phyloP scores from a whole-genome alignment of 2,797 vertebrate genomes.

The Myripristis jacobus region DNA sequence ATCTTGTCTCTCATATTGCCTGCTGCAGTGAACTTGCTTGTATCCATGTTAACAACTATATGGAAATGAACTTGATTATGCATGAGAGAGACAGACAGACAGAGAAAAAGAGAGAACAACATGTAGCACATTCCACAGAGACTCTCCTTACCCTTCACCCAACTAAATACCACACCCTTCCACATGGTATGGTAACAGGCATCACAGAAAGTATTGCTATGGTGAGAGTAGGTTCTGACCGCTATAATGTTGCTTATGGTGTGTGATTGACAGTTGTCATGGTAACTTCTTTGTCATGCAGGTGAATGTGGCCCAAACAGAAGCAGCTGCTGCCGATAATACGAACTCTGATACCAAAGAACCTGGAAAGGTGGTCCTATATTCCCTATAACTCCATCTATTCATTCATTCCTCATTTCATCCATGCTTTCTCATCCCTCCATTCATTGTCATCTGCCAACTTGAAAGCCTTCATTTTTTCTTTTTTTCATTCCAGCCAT shows the following conservation, averaged over 20 bases:
- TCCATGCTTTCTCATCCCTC: constrained; percentile 17
- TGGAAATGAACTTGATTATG: constrained; percentile 15
- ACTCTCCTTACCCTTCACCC: not conserved
- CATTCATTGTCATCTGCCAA: constrained; percentile 25
- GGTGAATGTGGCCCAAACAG: constrained; percentile 59
- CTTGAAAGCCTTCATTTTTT: constrained; percentile 9
- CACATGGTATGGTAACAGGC: constrained; percentile 19
- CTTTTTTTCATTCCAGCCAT: constrained; percentile 1
- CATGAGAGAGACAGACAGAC: constrained; percentile 23
- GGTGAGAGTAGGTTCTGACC: constrained; percentile 18
- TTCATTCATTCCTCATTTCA: constrained; percentile 11
- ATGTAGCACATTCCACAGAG: not conserved
- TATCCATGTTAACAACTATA: not conserved
- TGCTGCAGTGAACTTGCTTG: constrained; percentile 24
- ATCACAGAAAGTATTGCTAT: not conserved
- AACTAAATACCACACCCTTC: not conserved
- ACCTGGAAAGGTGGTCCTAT: constrained; percentile 76
- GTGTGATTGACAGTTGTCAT: constrained; percentile 55
- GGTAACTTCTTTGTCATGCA: constrained; percentile 70
- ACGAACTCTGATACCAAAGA: constrained; percentile 76
- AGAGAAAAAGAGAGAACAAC: not conserved
- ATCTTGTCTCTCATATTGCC: constrained; percentile 5
- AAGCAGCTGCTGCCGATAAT: constrained; percentile 65
- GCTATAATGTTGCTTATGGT: constrained; percentile 7
- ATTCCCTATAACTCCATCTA: constrained; percentile 45